Evolutionary conservation across 2,888 invertebrate genomes (phyloP).

Genomic region (Uropetala carovei): DNA sequence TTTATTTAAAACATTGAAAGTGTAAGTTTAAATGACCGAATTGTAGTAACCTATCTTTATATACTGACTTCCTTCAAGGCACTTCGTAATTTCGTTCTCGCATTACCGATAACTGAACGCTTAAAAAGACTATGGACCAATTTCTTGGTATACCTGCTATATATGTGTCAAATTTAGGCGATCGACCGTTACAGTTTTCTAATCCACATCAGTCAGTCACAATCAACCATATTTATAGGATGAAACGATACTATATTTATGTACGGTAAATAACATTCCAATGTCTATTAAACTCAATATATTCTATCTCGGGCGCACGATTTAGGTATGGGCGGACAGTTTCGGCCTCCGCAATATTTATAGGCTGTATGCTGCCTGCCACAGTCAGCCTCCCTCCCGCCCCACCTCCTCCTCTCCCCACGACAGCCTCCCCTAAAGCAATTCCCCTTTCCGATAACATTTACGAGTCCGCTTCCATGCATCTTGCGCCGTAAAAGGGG

Average conservation of each 20-base stretch:
- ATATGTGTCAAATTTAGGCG: background rate
- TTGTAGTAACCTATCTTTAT: too few species aligned
- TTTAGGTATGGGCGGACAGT: conserved; percentile 36
- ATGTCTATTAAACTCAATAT: conserved; percentile 25
- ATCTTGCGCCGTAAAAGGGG: conserved; percentile 24
- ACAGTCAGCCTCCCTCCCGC: background rate
- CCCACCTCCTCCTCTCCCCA: background rate
- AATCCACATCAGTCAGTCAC: conserved; percentile 32
- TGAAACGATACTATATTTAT: conserved; percentile 26
- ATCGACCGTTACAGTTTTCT: background rate
- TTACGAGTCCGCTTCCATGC: conserved; percentile 39
- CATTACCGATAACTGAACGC: too few species aligned
- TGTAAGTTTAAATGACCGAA: too few species aligned
- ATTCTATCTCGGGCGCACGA: background rate
- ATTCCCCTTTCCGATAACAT: conserved; percentile 9
- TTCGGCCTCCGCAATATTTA: conserved; percentile 30
- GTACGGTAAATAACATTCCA: conserved; percentile 21
- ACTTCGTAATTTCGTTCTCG: too few species aligned
- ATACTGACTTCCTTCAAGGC: too few species aligned
- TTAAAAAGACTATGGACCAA: too few species aligned
- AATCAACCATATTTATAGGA: background rate
- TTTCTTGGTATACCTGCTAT: background rate
- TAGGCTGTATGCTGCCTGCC: conserved; percentile 14
- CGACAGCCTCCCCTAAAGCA: background rate
- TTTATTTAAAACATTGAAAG: too few species aligned